Evolutionary conservation across 2,797 vertebrate species (phyloP), one percentile per base, ranked within the genome.

Genomic region (Moxostoma hubbsi): DNA sequence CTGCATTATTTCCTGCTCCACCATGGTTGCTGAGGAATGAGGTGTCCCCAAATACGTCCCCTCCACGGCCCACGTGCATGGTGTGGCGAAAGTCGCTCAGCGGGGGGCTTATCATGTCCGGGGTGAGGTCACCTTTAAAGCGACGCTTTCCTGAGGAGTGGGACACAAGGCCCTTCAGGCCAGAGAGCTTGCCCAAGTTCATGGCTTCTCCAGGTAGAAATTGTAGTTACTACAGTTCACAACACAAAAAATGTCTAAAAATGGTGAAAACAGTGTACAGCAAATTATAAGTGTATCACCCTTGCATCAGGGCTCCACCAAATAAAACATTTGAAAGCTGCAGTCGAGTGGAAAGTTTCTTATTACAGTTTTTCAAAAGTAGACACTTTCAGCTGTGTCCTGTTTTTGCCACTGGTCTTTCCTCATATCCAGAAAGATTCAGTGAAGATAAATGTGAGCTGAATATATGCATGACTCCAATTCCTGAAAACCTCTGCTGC

Each of bases 71-170:
- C 66, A 99, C 97, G 0, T 99, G 98, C 97, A 99, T 99, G 81
- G 96, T 99, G 91, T 99, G 98, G 57, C 98, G 96, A 82, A 99
- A 99, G 91, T 99, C 98, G 0, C 95, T 96, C 51, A 99, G 88
- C 0, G 98, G 98, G 0, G 96, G 96, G 89, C 98, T 99, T 91
- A 99, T 99, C 97, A 99, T 99, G 66, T 99, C 97, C 0, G 94
- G 87, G 0, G 96, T 97, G 80, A 99, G 92, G 86, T 96, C 95
- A 0, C 93, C 91, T 85, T 94, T 96, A 73, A 91, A 89, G 9
- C 96, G 93, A 0, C 97, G 94, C 87, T 95, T 97, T 84, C 96
- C 91, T 0, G 96, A 95, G 2, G 97, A 96, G 85, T 94, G 91
- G 0, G 96, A 92, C 84, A 97, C 95, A 92, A 98, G 95, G 79